Evolutionary conservation across 2,888 invertebrate species (phyloP).

Genomic region (Venusia cambrica): DNA sequence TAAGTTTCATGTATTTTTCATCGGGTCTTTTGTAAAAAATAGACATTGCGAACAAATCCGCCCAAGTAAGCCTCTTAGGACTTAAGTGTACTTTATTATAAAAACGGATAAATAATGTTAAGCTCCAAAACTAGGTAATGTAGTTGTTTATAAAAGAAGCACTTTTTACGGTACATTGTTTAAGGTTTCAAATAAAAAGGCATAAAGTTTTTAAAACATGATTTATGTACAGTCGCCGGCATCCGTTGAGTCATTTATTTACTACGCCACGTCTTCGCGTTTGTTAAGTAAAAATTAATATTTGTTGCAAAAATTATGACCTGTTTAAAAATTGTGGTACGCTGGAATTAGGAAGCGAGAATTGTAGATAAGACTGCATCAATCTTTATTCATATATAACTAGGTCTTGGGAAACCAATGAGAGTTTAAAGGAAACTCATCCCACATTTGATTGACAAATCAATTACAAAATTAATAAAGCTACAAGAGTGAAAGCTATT

Average conservation of each 20-base stretch:
- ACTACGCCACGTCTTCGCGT: conserved; percentile 24
- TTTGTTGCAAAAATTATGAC: conserved; percentile 9
- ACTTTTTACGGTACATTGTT: conserved; percentile 24
- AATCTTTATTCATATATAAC: too few relatives aligned
- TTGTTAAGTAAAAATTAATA: conserved; percentile 22
- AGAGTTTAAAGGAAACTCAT: too few relatives aligned
- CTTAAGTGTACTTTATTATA: conserved; percentile 25
- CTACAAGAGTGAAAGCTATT: too few relatives aligned
- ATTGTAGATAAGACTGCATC: too few relatives aligned
- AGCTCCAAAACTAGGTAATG: conserved; percentile 32
- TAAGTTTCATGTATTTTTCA: too few relatives aligned
- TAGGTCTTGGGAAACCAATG: too few relatives aligned
- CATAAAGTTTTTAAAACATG: conserved; percentile 28
- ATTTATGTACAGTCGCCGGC: conserved; percentile 30
- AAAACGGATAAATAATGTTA: conserved; percentile 32
- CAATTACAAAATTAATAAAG: too few relatives aligned
- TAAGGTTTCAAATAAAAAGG: conserved; percentile 36
- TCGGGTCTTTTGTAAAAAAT: too few relatives aligned
- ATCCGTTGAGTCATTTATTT: conserved; percentile 26
- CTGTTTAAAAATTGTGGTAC: conserved; percentile 20
- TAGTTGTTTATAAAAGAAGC: conserved; percentile 30
- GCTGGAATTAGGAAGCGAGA: too few relatives aligned
- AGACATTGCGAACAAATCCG: conserved; percentile 33
- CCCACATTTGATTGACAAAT: too few relatives aligned
- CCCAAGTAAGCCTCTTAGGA: conserved; percentile 27